Evolutionary conservation across 2,888 invertebrate genomes (phyloP).

Genomic region (Leptogaster cylindrica): DNA sequence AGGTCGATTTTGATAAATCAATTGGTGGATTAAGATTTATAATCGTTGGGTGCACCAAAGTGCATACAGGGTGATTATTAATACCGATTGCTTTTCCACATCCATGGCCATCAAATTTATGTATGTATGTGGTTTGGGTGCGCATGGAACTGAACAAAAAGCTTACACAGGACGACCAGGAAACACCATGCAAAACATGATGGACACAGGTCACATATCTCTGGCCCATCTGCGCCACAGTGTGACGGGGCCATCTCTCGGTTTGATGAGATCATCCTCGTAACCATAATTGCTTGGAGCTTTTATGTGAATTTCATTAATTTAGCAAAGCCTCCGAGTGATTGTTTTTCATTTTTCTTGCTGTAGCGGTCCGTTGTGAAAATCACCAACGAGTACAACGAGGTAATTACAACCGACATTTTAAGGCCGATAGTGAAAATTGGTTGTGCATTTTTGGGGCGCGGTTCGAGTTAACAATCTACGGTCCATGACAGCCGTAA

Average conservation of each 20-base stretch:
- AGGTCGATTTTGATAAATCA: constrained; percentile 34
- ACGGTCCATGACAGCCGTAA: no score
- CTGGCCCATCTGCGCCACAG: constrained; percentile 10
- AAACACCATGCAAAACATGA: constrained; percentile 9
- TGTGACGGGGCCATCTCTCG: constrained; percentile 1
- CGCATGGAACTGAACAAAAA: background rate
- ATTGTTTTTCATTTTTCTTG: constrained; percentile 28
- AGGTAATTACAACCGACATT: constrained; percentile 22
- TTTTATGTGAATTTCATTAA: constrained; percentile 28
- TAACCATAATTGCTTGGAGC: constrained; percentile 31
- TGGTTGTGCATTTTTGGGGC: constrained; percentile 22
- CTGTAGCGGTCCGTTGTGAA: background rate
- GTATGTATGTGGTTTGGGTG: constrained; percentile 25
- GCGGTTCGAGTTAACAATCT: no score
- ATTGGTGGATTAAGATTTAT: constrained; percentile 29
- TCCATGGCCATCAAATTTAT: constrained; percentile 22
- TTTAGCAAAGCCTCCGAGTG: constrained; percentile 13
- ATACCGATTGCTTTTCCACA: constrained; percentile 35
- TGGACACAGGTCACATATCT: constrained; percentile 28
- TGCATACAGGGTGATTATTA: constrained; percentile 30
- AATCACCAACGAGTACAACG: constrained; percentile 6
- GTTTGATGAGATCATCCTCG: constrained; percentile 26
- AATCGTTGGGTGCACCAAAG: constrained; percentile 4
- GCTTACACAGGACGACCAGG: background rate
- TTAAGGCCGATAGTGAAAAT: constrained; percentile 13